Evolutionary conservation across 1,140 invertebrate genomes (phyloP).

Genomic region (Mizuhopecten yessoensis): DNA sequence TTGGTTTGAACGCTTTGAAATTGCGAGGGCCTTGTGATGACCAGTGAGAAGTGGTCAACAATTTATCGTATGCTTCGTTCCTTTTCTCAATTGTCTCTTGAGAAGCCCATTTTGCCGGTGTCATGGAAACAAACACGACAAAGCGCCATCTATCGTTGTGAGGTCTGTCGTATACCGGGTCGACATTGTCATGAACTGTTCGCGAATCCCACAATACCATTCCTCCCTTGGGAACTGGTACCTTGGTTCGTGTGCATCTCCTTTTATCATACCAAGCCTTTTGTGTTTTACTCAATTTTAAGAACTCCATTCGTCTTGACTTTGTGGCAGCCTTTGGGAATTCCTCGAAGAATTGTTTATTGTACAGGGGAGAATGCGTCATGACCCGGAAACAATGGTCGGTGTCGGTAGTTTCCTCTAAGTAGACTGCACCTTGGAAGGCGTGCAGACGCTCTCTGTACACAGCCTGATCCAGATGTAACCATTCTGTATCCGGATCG

Average conservation of each 20-base stretch:
- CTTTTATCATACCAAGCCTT: conserved; percentile 51
- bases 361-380: conserved; percentile 56
- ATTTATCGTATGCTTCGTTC: conserved; percentile 53
- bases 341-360: conserved; percentile 54
- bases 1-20: conserved; percentile 44
- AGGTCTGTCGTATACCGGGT: conserved; percentile 46
- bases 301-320: conserved; percentile 42
- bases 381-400: conserved; percentile 60
- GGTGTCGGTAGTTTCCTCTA: conserved; percentile 61
- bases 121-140: conserved; percentile 62
- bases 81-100: conserved; percentile 44
- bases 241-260: conserved; percentile 47
- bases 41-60: conserved; percentile 60
- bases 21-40: conserved; percentile 46
- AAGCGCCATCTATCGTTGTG: conserved; percentile 61
- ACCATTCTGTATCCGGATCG: conserved; percentile 54
- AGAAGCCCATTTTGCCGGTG: conserved; percentile 58
- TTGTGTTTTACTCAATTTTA: conserved; percentile 43
- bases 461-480: conserved; percentile 67
- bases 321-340: conserved; percentile 46
- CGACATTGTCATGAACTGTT: conserved; percentile 60
- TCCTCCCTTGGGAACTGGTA: conserved; percentile 65
- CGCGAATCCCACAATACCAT: conserved; percentile 65
- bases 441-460: conserved; percentile 66
- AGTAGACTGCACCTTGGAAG: conserved; percentile 69